These are phyloP conservation scores for Strongylocentrotus purpuratus DNA, from an alignment of 35 echinoderm and acorn worm genomes.

Conservation along the genomic window DNA sequence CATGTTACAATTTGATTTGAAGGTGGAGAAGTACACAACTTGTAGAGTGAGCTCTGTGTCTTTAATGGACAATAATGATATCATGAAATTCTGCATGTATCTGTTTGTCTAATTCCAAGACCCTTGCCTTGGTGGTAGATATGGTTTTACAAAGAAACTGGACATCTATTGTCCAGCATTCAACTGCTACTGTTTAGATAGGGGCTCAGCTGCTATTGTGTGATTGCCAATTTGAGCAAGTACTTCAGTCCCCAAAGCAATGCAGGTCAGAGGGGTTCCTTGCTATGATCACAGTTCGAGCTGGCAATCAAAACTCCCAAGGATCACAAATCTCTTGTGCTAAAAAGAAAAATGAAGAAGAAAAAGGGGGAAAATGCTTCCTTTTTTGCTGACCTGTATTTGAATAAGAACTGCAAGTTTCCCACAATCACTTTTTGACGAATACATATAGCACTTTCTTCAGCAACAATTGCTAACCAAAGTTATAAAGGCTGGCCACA, in stretches of 20 bases:
- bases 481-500: no score
- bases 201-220: not conserved
- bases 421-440: not conserved
- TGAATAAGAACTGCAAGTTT: not conserved
- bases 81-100: no score
- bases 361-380: no score
- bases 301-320: slow-evolving; percentile 1
- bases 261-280: not conserved
- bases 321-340: not conserved
- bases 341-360: not conserved
- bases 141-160: not conserved
- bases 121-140: no score
- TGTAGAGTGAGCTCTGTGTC: no score
- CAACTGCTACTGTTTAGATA: not conserved
- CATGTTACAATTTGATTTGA: no score
- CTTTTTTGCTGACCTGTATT: not conserved
- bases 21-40: no score
- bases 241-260: not conserved
- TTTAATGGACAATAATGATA: no score
- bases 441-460: not conserved
- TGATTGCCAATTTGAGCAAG: slow-evolving; percentile 11
- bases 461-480: not conserved
- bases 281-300: not conserved
- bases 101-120: no score
- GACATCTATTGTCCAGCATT: slow-evolving; percentile 1